Base-by-base conservation (phyloP, 2,888 invertebrate genomes). In the Yponomeuta sedellus region DNA sequence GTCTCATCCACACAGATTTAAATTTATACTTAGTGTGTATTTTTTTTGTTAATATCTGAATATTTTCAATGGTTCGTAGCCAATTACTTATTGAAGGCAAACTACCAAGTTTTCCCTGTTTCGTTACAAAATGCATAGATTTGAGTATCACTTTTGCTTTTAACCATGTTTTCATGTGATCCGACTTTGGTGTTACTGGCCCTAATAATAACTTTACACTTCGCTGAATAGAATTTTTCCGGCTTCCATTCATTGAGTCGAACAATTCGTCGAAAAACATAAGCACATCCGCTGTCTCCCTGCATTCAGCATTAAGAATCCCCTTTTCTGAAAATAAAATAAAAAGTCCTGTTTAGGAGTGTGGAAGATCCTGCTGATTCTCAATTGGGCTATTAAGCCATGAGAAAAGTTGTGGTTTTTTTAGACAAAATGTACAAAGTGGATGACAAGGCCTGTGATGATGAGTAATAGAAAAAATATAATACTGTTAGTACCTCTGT, bases 241-340 rank as follows among this genome's bases (percentile, higher is more conserved):
- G 68, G 12, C 69, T 68, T 0, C 70, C 69, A 57, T 71, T 69
- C 11, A 69, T n/a, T 0, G 68, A 70, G 22, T 71, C 69, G 61
- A 71, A 71, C 12, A 71, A 64, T 10, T 69, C 59, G 63, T 70
- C 69, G 34, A 71, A 68, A 64, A 69, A 70, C 11, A 67, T 52
- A 0, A 71, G 19, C 1, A 68, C 20, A 22, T 68, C 66, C 5
- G 69, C 68, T 12, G 69, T 69, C 2, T 68, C 64, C n/a, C 44
- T 11, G 11, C 66, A 64, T 61, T 66, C 65, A n/a, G 57, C 5
- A 12, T 66, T 61, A 0, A 69, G 58, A 28, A 69, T 62, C 22
- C 65, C 68, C 22, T 65, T 22, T 20, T 64, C 67, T 68, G 64
- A 39, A 66, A 67, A 34, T 34, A 34, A 34, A 34, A 34, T 5